These are phyloP conservation scores for Drosophila pachea DNA, from an alignment of 1,140 invertebrate genomes.

Conservation along the genomic window DNA sequence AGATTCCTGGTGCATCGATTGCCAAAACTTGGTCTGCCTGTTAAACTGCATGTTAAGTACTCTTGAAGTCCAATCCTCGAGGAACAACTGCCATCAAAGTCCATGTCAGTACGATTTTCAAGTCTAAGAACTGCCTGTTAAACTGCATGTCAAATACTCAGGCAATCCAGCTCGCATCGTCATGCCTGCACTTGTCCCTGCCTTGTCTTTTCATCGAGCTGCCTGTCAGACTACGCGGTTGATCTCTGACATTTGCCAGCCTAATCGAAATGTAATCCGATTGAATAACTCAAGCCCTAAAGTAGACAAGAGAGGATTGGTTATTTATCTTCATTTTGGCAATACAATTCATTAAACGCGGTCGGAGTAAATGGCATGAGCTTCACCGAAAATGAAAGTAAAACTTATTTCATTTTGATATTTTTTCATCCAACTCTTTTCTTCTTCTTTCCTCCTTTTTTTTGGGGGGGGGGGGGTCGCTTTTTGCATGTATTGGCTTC, in stretches of 20 bases:
- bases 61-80: no score
- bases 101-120: no score
- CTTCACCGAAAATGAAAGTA: slow-evolving; percentile 71
- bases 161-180: no score
- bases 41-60: no score
- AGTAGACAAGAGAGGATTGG: slow-evolving; percentile 45
- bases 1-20: no score
- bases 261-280: slow-evolving; percentile 56
- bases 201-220: neutral
- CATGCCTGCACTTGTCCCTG: no score
- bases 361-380: slow-evolving; percentile 39
- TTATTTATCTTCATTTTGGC: slow-evolving; percentile 27
- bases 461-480: no score
- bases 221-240: neutral
- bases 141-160: neutral
- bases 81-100: no score
- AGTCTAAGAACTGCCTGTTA: neutral
- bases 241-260: slow-evolving; percentile 25
- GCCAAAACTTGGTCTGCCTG: no score
- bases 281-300: slow-evolving; percentile 38
- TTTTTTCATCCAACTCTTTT: slow-evolving; percentile 28
- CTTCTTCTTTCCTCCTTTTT: slow-evolving; percentile 21
- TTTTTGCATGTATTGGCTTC: slow-evolving; percentile 45
- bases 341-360: slow-evolving; percentile 33
- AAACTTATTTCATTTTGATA: slow-evolving; percentile 64